Evolutionary conservation across 2,888 invertebrate species (phyloP).

Genomic region (Xestia rhomboidea): DNA sequence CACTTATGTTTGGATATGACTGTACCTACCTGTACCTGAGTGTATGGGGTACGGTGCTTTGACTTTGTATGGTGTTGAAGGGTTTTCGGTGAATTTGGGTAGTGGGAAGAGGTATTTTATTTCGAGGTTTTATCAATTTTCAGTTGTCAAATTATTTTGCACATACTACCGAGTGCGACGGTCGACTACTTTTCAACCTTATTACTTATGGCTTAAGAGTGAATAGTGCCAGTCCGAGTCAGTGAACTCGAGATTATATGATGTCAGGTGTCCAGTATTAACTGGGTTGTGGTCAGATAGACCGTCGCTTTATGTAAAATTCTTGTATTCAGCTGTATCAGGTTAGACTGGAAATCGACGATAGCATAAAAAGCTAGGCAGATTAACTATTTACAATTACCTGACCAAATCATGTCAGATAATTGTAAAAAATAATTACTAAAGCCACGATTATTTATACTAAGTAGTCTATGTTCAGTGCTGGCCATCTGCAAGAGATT

Average conservation of each 20-base stretch:
- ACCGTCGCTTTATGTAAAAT: background rate
- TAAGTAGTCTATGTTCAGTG: background rate
- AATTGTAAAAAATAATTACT: background rate
- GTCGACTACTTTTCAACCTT: too few species aligned
- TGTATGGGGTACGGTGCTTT: slow-evolving; percentile 34
- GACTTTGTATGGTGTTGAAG: background rate
- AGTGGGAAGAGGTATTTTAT: background rate
- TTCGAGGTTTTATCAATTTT: background rate
- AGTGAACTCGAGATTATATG: too few species aligned
- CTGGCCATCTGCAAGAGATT: background rate
- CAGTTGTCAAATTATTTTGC: background rate
- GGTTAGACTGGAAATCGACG: background rate
- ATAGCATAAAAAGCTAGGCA: background rate
- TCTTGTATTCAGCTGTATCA: background rate
- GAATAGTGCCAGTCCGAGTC: too few species aligned
- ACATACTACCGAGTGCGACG: background rate
- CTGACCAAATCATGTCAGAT: background rate
- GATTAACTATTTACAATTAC: background rate
- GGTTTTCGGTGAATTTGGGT: slow-evolving; percentile 24
- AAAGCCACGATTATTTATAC: background rate
- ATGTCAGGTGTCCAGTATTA: too few species aligned
- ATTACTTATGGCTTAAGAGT: too few species aligned
- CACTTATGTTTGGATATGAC: slow-evolving; percentile 61
- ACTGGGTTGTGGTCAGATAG: background rate
- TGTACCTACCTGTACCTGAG: slow-evolving; percentile 50